These are phyloP conservation scores for Hiodon tergisus DNA, from an alignment of 2,113 vertebrate species.

Conservation along the genomic window DNA sequence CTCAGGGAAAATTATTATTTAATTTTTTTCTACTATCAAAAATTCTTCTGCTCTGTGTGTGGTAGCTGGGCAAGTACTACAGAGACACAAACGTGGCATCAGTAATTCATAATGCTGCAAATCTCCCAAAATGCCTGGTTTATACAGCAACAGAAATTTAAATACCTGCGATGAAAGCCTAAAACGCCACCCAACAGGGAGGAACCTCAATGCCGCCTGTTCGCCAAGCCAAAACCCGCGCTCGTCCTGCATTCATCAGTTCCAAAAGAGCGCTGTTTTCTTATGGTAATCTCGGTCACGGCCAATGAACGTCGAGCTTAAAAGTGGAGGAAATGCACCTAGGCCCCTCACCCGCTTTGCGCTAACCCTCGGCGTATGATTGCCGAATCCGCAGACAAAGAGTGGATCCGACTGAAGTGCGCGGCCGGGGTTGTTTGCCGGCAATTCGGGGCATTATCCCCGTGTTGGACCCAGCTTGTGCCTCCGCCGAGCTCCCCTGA, in stretches of 20 bases:
- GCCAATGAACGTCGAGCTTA: too few relatives aligned
- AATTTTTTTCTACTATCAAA: too few relatives aligned
- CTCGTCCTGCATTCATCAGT: too few relatives aligned
- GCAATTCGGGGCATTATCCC: constrained; percentile 32
- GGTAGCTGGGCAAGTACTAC: too few relatives aligned
- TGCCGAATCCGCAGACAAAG: neutral
- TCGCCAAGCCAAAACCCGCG: constrained; percentile 22
- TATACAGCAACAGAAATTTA: constrained; percentile 33
- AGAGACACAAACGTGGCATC: constrained; percentile 3
- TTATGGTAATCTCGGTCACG: too few relatives aligned
- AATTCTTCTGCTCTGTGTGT: too few relatives aligned
- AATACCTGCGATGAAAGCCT: constrained; percentile 28
- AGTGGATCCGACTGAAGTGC: constrained; percentile 16
- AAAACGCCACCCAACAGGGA: constrained; percentile 21
- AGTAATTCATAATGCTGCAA: constrained; percentile 16
- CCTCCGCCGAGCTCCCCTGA: constrained; percentile 22
- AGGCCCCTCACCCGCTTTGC: constrained; percentile 1
- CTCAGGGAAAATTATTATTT: too few relatives aligned
- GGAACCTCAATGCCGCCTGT: constrained; percentile 27
- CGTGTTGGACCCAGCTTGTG: constrained; percentile 24
- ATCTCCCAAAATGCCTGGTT: constrained; percentile 26
- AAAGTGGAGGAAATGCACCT: too few relatives aligned
- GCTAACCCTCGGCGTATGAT: neutral
- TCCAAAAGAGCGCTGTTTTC: too few relatives aligned
- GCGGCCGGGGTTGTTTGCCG: constrained; percentile 13